Percentiles rank a stretch among this genome's conserved stretches.
These are phyloP conservation scores for Ispidina lecontei DNA, from an alignment of 2,797 vertebrate species.

Conservation along the genomic window DNA sequence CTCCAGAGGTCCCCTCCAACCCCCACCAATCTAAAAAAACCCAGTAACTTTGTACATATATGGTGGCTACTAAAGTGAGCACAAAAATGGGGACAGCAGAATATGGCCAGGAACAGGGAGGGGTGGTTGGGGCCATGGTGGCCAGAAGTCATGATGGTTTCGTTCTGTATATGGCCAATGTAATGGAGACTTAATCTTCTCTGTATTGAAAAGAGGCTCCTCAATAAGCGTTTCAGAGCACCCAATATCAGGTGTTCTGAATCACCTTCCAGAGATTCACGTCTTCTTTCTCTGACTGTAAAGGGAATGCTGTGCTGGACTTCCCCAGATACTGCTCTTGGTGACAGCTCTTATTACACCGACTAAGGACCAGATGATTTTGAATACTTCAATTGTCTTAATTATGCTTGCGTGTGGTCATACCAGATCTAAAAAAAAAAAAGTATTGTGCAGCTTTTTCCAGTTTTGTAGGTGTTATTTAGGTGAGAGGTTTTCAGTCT, in stretches of 20 bases:
- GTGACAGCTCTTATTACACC: not conserved
- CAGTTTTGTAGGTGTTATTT: not conserved
- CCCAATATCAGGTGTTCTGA: not conserved
- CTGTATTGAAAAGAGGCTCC: not conserved
- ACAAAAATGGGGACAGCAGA: not conserved
- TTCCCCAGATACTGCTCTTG: not conserved
- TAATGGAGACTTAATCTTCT: not conserved
- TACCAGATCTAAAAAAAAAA: not conserved
- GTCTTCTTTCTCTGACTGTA: not conserved
- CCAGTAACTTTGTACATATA: fast-evolving
- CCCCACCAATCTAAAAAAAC: not conserved
- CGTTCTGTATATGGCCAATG: fast-evolving
- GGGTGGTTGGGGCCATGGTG: fast-evolving
- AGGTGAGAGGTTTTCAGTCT: not conserved
- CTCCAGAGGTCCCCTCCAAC: not conserved
- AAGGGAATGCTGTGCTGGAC: not conserved
- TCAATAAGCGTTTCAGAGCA: not conserved
- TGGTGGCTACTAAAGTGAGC: not conserved
- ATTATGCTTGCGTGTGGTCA: not conserved
- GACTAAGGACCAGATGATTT: not conserved
- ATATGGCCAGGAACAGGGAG: not conserved
- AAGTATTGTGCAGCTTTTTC: not conserved
- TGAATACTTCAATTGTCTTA: not conserved
- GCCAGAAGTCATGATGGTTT: fast-evolving
- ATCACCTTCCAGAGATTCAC: not conserved